Percentiles rank a stretch among this genome's conserved stretches.
These are phyloP conservation scores for Sternarchorhynchus goeldii DNA, from an alignment of 2,797 vertebrate genomes.

Conservation along the genomic window DNA sequence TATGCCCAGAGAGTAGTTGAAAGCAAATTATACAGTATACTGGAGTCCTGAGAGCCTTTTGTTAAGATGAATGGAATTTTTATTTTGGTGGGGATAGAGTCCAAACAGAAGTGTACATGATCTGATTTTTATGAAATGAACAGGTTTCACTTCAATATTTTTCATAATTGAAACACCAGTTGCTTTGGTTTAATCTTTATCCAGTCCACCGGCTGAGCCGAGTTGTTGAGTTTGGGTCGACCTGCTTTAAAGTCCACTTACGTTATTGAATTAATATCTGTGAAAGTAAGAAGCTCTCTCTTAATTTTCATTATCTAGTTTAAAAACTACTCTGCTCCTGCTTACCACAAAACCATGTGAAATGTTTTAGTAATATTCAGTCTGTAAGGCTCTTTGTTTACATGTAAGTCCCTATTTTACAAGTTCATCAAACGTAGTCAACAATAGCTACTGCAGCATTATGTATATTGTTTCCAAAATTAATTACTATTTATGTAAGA, in stretches of 20 bases:
- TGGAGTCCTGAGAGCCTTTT: constrained; percentile 5
- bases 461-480: background rate
- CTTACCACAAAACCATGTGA: too few relatives aligned
- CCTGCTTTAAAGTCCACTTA: too few relatives aligned
- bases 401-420: background rate
- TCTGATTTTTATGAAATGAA: constrained; percentile 10
- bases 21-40: constrained; percentile 38
- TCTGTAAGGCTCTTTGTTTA: background rate
- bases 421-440: background rate
- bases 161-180: constrained; percentile 22
- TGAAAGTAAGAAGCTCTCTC: too few relatives aligned
- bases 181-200: constrained; percentile 11
- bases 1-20: constrained; percentile 38
- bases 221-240: too few relatives aligned
- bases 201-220: background rate
- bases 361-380: background rate
- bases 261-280: too few relatives aligned
- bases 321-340: too few relatives aligned
- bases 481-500: background rate
- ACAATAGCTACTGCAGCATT: too few relatives aligned
- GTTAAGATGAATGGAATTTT: constrained; percentile 13
- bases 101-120: constrained; percentile 7
- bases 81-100: constrained; percentile 12
- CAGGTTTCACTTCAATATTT: background rate
- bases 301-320: too few relatives aligned